phyloP scores from a whole-genome alignment of 2,113 vertebrate species.

The Apaloderma vittatum region DNA sequence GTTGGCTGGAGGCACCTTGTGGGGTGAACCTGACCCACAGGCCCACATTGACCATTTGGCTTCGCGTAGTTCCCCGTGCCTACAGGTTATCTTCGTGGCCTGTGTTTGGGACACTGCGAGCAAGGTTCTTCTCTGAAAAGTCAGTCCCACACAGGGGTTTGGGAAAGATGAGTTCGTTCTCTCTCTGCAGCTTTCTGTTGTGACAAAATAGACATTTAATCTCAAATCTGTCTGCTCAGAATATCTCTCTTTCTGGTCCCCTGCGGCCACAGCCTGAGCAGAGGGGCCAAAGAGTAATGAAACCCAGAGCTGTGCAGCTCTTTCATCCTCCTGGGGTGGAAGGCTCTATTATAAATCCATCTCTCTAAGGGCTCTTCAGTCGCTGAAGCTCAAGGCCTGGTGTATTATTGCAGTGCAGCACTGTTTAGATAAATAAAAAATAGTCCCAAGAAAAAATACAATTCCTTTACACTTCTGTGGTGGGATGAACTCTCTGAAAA shows the following conservation, averaged over 20 bases:
- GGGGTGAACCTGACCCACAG: not conserved
- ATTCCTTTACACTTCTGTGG: not conserved
- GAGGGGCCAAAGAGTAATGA: conserved; percentile 6
- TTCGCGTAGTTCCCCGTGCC: not conserved
- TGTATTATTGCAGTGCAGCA: not conserved
- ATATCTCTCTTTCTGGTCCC: not conserved
- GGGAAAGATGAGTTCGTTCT: not conserved
- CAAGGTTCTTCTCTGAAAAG: not conserved
- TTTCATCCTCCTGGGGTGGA: not conserved
- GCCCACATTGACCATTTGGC: not conserved
- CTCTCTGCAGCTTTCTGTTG: not conserved
- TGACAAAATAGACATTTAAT: not conserved
- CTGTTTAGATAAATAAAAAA: conserved; percentile 24
- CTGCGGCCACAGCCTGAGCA: not conserved
- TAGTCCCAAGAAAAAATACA: not conserved
- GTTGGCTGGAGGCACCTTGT: not conserved
- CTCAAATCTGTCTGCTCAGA: not conserved
- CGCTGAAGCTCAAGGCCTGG: not conserved
- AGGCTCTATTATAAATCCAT: not conserved
- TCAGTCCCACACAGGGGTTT: not conserved
- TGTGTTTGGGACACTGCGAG: not conserved
- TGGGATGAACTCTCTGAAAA: not conserved
- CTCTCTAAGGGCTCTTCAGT: not conserved
- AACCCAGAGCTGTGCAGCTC: not conserved
- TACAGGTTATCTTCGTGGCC: not conserved